Evolutionary conservation across 2,113 vertebrate genomes (phyloP).

Genomic region (Nothobranchius kuhntae): DNA sequence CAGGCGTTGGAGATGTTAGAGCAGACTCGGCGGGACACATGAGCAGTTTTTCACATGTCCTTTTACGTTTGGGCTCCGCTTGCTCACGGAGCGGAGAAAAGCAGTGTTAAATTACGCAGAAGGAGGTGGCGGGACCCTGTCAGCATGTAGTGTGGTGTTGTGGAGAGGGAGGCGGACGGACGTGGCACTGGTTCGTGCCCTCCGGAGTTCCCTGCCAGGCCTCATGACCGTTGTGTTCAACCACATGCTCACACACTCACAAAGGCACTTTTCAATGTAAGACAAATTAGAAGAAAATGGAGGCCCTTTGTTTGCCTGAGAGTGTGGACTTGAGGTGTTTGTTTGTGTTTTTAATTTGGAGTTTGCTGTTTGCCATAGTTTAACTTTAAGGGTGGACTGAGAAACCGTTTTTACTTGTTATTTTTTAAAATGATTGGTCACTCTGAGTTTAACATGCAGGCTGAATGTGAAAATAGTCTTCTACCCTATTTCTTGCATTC

Average conservation of each 20-base stretch:
- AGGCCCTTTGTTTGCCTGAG: constrained; percentile 6
- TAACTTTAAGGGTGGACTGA: no score
- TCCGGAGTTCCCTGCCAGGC: constrained; percentile 77
- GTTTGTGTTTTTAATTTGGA: no score
- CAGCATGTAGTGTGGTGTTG: constrained; percentile 67
- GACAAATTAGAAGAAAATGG: constrained; percentile 21
- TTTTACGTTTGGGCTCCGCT: constrained; percentile 45
- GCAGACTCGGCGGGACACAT: constrained; percentile 52
- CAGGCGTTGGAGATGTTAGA: constrained; percentile 31
- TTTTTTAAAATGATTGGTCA: no score
- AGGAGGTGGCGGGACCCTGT: constrained; percentile 76
- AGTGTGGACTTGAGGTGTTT: constrained; percentile 1
- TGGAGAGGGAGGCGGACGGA: constrained; percentile 65
- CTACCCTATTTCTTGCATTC: no score
- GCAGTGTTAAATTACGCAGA: constrained; percentile 83
- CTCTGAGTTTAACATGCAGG: no score
- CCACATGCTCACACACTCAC: constrained; percentile 24
- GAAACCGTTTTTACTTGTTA: no score
- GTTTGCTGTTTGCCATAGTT: no score
- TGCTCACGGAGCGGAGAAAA: constrained; percentile 56
- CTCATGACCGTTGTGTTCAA: constrained; percentile 73
- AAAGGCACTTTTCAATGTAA: constrained; percentile 5
- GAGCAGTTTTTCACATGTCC: constrained; percentile 64
- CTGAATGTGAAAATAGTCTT: no score
- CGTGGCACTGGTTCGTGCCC: constrained; percentile 76